A percentile compares a stretch with the other conserved stretches of the same genome.
phyloP scores from a whole-genome alignment of 2,888 invertebrate genomes.

The Drosophila meridionalis region DNA sequence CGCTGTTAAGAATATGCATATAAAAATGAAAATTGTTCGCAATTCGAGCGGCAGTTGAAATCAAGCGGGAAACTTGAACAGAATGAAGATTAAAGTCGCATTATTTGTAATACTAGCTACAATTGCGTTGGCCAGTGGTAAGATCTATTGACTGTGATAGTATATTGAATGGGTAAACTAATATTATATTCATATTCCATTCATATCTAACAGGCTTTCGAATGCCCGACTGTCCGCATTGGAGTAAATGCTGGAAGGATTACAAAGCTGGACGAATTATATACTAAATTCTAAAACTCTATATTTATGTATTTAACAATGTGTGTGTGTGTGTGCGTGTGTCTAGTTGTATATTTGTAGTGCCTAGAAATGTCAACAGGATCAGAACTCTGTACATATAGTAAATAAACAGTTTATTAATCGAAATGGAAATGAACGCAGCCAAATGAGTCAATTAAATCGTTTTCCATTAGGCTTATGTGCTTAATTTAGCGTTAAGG shows the following conservation, averaged over 20 bases:
- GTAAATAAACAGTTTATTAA: slow-evolving; percentile 22
- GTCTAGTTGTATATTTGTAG: not conserved
- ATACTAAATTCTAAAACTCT: slow-evolving; percentile 22
- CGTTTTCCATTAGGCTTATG: slow-evolving; percentile 59
- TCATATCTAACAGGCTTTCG: slow-evolving; percentile 24
- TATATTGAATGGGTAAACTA: not conserved
- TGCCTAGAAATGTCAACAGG: slow-evolving; percentile 3
- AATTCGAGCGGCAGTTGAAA: slow-evolving; percentile 26
- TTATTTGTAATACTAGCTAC: slow-evolving; percentile 17
- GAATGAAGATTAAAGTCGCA: slow-evolving; percentile 39
- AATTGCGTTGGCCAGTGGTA: slow-evolving; percentile 37
- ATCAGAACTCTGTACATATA: not conserved
- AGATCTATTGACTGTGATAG: slow-evolving; percentile 14
- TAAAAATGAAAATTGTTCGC: not conserved
- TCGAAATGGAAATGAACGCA: slow-evolving; percentile 14
- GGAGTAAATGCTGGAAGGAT: slow-evolving; percentile 47
- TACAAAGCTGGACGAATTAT: slow-evolving; percentile 33
- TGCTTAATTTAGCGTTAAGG: slow-evolving; percentile 51
- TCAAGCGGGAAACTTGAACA: slow-evolving; percentile 5
- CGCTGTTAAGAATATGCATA: not conserved
- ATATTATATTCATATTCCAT: not conserved
- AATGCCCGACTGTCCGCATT: slow-evolving; percentile 45
- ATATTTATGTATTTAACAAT: slow-evolving; percentile 17
- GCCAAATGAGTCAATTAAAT: slow-evolving; percentile 22
- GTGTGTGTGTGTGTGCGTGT: not conserved